These are phyloP conservation scores for Tetrax tetrax DNA, from an alignment of 2,113 vertebrate species.

Conservation along the genomic window DNA sequence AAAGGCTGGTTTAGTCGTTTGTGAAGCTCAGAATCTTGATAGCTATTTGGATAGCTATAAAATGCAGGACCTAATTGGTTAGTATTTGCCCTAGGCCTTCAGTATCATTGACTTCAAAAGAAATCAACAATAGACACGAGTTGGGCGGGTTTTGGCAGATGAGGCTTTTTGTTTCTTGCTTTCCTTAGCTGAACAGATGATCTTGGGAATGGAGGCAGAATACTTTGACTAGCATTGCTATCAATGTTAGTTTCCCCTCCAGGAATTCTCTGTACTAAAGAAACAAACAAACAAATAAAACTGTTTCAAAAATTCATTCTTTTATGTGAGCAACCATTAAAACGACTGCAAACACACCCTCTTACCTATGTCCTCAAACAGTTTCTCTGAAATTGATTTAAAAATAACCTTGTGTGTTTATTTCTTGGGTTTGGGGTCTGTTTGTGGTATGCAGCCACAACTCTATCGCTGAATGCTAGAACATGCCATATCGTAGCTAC, in stretches of 20 bases:
- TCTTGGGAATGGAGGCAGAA: neutral
- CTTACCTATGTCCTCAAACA: neutral
- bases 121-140: neutral
- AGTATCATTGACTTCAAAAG: constrained; percentile 18
- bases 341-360: neutral
- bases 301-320: neutral
- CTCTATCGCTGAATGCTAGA: neutral
- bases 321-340: neutral
- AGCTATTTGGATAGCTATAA: neutral
- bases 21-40: neutral
- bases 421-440: neutral
- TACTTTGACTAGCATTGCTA: neutral
- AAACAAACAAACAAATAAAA: neutral
- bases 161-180: constrained; percentile 23
- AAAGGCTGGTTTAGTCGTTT: neutral
- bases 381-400: neutral
- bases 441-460: neutral
- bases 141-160: constrained; percentile 16
- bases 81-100: constrained; percentile 20
- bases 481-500: accelerated
- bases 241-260: neutral
- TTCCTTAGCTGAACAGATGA: neutral
- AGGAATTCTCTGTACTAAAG: constrained; percentile 19
- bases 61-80: neutral
- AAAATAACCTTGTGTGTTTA: neutral